Evolutionary conservation across 92 coral and sea anemone genomes (phyloP).

Genomic region (Zoanthus sociatus): DNA sequence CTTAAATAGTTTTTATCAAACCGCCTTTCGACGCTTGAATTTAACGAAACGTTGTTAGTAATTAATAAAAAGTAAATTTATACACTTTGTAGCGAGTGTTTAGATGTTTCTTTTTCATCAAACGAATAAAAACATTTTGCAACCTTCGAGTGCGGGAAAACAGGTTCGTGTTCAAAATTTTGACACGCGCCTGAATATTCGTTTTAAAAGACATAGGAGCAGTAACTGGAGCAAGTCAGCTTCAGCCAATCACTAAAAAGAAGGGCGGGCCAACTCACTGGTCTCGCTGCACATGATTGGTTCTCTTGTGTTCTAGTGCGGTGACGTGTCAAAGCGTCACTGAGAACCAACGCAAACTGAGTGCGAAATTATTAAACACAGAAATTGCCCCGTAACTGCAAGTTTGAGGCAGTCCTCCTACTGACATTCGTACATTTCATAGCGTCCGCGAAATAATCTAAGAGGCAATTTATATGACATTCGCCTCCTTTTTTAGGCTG

Average conservation of each 20-base stretch:
- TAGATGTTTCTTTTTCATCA: background rate
- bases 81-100: constrained; percentile 1
- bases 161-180: constrained; percentile 50
- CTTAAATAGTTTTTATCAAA: constrained; percentile 62
- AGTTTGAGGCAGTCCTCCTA: constrained; percentile 40
- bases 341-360: constrained; percentile 86
- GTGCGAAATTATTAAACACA: constrained; percentile 81
- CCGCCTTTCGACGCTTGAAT: constrained; percentile 17
- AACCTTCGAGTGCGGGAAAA: constrained; percentile 14
- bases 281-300: constrained; percentile 79
- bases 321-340: constrained; percentile 98
- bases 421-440: constrained; percentile 17
- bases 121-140: background rate
- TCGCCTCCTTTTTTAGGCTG: constrained; percentile 28
- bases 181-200: constrained; percentile 71
- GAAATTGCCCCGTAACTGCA: constrained; percentile 84
- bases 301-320: constrained; percentile 61
- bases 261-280: constrained; percentile 80
- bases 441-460: background rate
- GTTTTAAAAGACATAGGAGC: constrained; percentile 79
- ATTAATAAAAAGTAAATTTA: background rate
- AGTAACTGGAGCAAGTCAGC: constrained; percentile 57
- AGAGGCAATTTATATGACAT: background rate
- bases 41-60: background rate
- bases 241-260: constrained; percentile 70